These are phyloP conservation scores for Anneissia japonica DNA, from an alignment of 35 echinoderm and acorn worm species.

Conservation along the genomic window DNA sequence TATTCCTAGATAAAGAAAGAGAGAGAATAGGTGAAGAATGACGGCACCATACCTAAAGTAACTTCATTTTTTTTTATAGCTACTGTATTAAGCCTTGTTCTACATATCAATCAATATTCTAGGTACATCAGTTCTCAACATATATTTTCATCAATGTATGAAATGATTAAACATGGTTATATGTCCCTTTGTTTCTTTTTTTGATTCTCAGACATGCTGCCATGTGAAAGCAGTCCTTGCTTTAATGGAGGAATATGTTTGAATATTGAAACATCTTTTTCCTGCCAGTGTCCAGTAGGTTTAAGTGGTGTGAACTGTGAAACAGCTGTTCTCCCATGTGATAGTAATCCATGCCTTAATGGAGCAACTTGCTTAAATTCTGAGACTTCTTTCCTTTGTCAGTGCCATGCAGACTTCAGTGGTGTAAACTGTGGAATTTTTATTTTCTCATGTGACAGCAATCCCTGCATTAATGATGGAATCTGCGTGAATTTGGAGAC, in stretches of 20 bases:
- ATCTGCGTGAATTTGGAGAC: not conserved
- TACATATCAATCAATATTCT: not conserved
- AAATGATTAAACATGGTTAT: no score
- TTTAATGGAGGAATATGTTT: not conserved
- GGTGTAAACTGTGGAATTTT: constrained; percentile 58
- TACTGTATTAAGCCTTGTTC: no score
- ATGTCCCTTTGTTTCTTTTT: no score
- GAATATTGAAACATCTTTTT: not conserved
- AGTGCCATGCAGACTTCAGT: constrained; percentile 34
- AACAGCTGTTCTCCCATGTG: constrained; percentile 16
- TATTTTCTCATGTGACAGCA: not conserved
- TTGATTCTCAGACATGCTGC: not conserved
- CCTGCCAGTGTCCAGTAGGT: not conserved
- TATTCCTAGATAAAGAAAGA: no score
- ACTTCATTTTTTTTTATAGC: no score
- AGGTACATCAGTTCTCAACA: not conserved
- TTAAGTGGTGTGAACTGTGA: constrained; percentile 2
- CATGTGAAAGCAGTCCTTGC: constrained; percentile 4
- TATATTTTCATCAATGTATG: no score
- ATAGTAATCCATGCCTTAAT: constrained; percentile 34
- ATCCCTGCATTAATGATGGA: constrained; percentile 9
- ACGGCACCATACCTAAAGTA: no score
- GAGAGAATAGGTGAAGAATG: no score
- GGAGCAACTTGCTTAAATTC: constrained; percentile 9
- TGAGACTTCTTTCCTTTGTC: constrained; percentile 12